Conservation (phyloP, 1,140 invertebrate genomes). For the Formica exsecta region DNA sequence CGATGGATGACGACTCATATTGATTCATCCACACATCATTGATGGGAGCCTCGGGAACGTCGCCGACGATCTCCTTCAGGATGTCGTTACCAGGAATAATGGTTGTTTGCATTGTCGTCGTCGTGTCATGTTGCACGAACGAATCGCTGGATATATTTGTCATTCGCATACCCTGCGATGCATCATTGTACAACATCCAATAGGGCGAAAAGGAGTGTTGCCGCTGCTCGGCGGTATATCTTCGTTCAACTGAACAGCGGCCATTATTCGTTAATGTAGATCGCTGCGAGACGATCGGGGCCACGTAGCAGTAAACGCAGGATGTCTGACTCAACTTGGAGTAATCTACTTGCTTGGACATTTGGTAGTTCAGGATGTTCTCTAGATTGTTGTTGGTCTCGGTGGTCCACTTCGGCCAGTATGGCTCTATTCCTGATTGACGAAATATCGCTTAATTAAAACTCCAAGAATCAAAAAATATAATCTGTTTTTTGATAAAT, state of each 20-base stretch:
- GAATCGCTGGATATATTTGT: slow-evolving; percentile 46
- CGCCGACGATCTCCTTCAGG: slow-evolving; percentile 29
- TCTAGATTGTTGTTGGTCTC: slow-evolving; percentile 70
- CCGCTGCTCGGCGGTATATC: slow-evolving; percentile 72
- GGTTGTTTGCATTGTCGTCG: background rate
- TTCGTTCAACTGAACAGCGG: slow-evolving; percentile 65
- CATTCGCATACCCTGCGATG: slow-evolving; percentile 74
- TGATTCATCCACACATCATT: slow-evolving; percentile 72
- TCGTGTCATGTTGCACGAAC: background rate
- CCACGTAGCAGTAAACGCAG: slow-evolving; percentile 79
- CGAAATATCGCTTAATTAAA: slow-evolving; percentile 59
- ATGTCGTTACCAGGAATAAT: slow-evolving; percentile 38
- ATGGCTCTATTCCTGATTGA: slow-evolving; percentile 72
- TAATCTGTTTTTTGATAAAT: background rate
- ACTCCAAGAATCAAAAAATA: background rate
- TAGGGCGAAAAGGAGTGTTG: slow-evolving; percentile 76
- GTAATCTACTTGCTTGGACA: slow-evolving; percentile 71
- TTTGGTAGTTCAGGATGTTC: slow-evolving; percentile 77
- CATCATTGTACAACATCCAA: slow-evolving; percentile 76
- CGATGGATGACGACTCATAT: slow-evolving; percentile 2
- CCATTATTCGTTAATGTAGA: slow-evolving; percentile 27
- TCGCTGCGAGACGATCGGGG: slow-evolving; percentile 76
- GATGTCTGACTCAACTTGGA: slow-evolving; percentile 80
- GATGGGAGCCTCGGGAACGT: slow-evolving; percentile 60
- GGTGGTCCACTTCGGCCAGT: slow-evolving; percentile 74